Evolutionary conservation across 2,888 invertebrate species (phyloP), one percentile per base, ranked within the genome.

Genomic region (Beris morrisii): DNA sequence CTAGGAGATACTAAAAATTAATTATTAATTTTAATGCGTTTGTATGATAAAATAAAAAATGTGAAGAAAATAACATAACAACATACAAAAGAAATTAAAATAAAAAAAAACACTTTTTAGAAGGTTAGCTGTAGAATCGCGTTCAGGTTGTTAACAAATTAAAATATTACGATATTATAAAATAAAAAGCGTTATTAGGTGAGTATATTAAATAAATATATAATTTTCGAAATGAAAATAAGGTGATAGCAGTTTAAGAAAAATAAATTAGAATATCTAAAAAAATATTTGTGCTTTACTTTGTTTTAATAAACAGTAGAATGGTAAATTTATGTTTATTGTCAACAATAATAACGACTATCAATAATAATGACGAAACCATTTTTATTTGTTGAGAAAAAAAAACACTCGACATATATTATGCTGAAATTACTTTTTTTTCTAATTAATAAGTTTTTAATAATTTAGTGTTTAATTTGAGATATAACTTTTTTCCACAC

Each of bases 61-160:
- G 1, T 22, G 15, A 22, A 22, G 5, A 15, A 12, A 53, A 28
- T 22, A 5, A 30, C 1, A 22, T 53, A 53, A 50, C 12, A n/a
- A n/a, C n/a, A n/a, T n/a, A n/a, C n/a, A 50, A 50, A 50, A 12
- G 9, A 12, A 15, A 53, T 22, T 28, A 4, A 53, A 9, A 28
- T 4, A 53, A 28, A 53, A 53, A 15, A 15, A 48, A 22, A 48
- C 12, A 15, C 12, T 48, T 15, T n/a, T 15, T 48, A 13, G 13
- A 4, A 48, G 13, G 13, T 12, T 11, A 48, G 12, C 5, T 7
- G 22, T 53, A 22, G 28, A 28, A 53, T 53, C 53, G 53, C 53
- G 28, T 53, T 53, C 12, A 53, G 53, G 53, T 53, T 53, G 53
- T 53, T 53, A 50, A 53, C 12, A 53, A 53, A 53, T 53, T 53